Percentiles rank a stretch among this genome's conserved stretches.
phyloP scores from a whole-genome alignment of 2,113 vertebrate genomes.

The Lepisosteus osseus region DNA sequence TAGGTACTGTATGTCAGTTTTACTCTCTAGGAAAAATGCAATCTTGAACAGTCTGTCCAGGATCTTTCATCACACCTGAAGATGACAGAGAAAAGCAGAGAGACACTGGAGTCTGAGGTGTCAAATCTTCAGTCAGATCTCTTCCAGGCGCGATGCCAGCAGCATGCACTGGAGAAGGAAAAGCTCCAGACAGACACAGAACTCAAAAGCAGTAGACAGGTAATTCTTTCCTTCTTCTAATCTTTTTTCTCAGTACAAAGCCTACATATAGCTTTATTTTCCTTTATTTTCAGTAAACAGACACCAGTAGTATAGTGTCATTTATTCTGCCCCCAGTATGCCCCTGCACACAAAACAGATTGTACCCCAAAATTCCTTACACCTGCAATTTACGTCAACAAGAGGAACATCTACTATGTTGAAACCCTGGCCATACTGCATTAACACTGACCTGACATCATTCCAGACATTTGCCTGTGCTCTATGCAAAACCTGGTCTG shows the following conservation, averaged over 20 bases:
- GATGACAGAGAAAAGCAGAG: neutral
- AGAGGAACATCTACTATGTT: too few relatives aligned
- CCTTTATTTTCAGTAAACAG: neutral
- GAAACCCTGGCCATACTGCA: too few relatives aligned
- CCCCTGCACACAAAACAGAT: too few relatives aligned
- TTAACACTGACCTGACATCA: too few relatives aligned
- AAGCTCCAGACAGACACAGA: neutral
- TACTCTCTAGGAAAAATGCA: neutral
- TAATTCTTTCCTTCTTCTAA: neutral
- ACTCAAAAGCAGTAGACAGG: conserved; percentile 4
- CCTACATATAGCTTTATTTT: neutral
- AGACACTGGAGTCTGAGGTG: neutral
- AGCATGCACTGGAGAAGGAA: neutral
- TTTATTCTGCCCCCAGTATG: too few relatives aligned
- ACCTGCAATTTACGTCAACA: too few relatives aligned
- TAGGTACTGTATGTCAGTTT: neutral
- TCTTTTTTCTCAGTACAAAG: neutral
- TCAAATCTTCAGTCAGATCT: neutral
- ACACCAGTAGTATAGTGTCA: too few relatives aligned
- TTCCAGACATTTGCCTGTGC: too few relatives aligned
- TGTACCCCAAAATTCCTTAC: too few relatives aligned
- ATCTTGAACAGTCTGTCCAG: conserved; percentile 1
- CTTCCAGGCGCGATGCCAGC: neutral
- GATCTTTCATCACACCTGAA: neutral
- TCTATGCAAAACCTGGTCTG: too few relatives aligned